Base-by-base conservation (phyloP, 2,113 vertebrate genomes). In the Recurvirostra avosetta region DNA sequence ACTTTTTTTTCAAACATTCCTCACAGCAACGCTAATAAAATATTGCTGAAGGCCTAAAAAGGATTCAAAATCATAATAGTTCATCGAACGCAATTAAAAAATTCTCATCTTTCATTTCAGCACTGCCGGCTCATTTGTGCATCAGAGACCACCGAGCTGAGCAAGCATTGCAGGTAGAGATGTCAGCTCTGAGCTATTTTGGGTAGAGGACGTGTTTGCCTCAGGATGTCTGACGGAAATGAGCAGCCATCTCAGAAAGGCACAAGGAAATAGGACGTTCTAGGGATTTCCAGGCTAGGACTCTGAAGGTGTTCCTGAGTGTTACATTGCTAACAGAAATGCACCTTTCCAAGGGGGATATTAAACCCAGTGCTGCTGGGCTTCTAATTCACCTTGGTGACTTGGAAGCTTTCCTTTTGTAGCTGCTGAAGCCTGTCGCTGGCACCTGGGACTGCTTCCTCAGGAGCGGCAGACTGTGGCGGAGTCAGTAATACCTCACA, bases 1-100 rank as follows among this genome's bases (percentile, higher is more conserved):
- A 67, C 38, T 78, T 95, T 90, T 89, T n/a, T 6, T 30, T 32
- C 8, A 25, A 86, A 34, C 0, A 0, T 77, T 94, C 63, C 45
- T 94, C 47, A 47, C 21, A 87, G 66, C 27, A 5, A 47, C 3
- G 0, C 6, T 96, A 82, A 80, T 76, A 52, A 91, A 92, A 94
- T 75, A 85, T 53, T 85, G 77, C 66, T 88, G 83, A 94, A 91
- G 62, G 83, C n/a, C 17, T 83, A 70, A 86, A 92, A 94, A 88
- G 10, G 40, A 65, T 76, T 93, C 22, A 58, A 93, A 88, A 73
- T 52, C 67, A 11, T 55, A 87, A 68, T 12, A 72, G 59, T 65
- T 95, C 49, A 38, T 50, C 0, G 0, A 77, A 87, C 62, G 32
- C 49, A 88, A 90, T 93, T 93, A 68, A 72, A 87, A 93, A 65